A percentile compares a stretch with the other conserved stretches of the same genome.
phyloP scores from a whole-genome alignment of 1,140 invertebrate species.

The Chrysoperla carnea region DNA sequence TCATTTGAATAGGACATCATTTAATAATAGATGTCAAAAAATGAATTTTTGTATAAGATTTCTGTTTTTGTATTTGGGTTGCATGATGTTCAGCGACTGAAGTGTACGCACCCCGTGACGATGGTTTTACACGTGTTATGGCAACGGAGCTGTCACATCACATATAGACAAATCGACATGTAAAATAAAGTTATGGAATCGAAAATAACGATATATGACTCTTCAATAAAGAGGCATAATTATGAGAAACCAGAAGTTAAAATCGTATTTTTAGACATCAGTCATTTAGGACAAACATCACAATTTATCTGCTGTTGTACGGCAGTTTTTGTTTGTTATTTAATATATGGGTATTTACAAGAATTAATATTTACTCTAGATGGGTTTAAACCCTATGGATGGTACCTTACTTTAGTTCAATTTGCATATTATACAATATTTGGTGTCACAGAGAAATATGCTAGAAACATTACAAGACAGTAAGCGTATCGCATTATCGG shows the following conservation, averaged over 20 bases:
- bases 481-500: slow-evolving; percentile 23
- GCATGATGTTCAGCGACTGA: no score
- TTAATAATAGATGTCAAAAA: no score
- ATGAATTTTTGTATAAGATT: no score
- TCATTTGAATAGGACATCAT: no score
- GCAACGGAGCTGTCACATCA: no score
- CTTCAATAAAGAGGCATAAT: background rate
- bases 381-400: slow-evolving; percentile 76
- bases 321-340: slow-evolving; percentile 74
- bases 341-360: slow-evolving; percentile 84
- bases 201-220: background rate
- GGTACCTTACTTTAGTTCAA: slow-evolving; percentile 85
- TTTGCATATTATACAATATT: slow-evolving; percentile 75
- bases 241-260: slow-evolving; percentile 25
- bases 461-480: slow-evolving; percentile 49
- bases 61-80: no score
- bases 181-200: background rate
- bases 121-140: no score
- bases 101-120: no score
- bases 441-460: slow-evolving; percentile 53
- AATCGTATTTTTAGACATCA: slow-evolving; percentile 59
- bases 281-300: slow-evolving; percentile 34
- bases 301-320: slow-evolving; percentile 63
- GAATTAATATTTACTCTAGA: slow-evolving; percentile 82
- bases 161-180: no score